Evolutionary conservation across 2,797 vertebrate species (phyloP).

Genomic region (Mustela erminea): DNA sequence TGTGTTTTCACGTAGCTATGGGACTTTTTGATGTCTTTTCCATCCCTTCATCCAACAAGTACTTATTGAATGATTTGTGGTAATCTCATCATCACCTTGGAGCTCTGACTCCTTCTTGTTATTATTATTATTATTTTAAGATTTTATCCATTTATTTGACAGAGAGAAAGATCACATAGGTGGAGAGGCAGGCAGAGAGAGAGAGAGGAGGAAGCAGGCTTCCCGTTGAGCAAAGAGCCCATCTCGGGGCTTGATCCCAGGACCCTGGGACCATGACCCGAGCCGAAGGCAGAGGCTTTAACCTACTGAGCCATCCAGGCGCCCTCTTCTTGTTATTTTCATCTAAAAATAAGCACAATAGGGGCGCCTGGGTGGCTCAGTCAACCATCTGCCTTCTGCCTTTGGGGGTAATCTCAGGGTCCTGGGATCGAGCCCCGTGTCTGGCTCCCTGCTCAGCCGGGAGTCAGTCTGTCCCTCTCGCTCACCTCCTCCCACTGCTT

Average conservation of each 20-base stretch:
- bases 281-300: too few relatives aligned
- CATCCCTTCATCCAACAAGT: not conserved
- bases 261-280: too few relatives aligned
- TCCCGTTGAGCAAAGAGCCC: too few relatives aligned
- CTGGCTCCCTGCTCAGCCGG: not conserved
- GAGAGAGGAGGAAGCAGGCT: too few relatives aligned
- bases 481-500: not conserved
- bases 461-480: not conserved
- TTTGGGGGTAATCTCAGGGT: not conserved
- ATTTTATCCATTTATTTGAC: too few relatives aligned
- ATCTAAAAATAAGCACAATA: not conserved
- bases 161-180: too few relatives aligned
- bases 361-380: not conserved
- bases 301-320: too few relatives aligned
- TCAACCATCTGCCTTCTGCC: accelerated
- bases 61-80: not conserved
- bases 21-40: not conserved
- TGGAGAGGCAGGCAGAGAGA: too few relatives aligned
- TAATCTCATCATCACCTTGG: not conserved
- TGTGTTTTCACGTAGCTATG: not conserved
- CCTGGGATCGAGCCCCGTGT: not conserved
- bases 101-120: not conserved
- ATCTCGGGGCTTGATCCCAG: too few relatives aligned
- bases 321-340: not conserved
- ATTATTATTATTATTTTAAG: not conserved